Conservation (phyloP, 2,113 vertebrate species). For the Sula dactylatra region DNA sequence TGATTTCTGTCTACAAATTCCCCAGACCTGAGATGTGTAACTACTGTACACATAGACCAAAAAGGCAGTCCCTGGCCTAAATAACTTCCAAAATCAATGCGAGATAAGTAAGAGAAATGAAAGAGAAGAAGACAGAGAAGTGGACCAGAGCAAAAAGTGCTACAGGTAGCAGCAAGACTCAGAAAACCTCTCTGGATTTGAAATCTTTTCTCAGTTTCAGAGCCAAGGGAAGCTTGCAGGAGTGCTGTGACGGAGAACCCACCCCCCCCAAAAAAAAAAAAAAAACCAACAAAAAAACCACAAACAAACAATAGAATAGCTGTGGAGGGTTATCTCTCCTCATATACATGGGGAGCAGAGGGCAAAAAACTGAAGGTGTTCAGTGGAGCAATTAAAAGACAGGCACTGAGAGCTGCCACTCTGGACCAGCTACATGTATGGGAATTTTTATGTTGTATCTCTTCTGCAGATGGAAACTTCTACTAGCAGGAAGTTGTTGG, state of each 20-base stretch:
- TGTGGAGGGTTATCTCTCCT: not conserved
- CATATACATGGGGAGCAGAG: not conserved
- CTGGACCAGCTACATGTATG: not conserved
- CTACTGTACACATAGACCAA: not conserved
- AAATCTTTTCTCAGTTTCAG: not conserved
- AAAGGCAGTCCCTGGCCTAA: not conserved
- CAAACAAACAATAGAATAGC: no score
- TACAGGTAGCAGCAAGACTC: not conserved
- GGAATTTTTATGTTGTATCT: not conserved
- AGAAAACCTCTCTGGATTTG: not conserved
- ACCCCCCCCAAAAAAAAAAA: not conserved
- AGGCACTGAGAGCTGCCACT: not conserved
- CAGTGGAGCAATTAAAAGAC: not conserved
- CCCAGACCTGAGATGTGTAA: not conserved
- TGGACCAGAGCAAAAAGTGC: not conserved
- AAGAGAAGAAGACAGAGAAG: not conserved
- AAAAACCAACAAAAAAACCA: no score
- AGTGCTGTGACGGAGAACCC: not conserved
- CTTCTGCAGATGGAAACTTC: not conserved
- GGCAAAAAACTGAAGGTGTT: not conserved
- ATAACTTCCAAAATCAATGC: not conserved
- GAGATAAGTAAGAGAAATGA: not conserved
- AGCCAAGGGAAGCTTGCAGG: not conserved
- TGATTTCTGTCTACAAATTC: not conserved
- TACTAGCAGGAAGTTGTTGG: not conserved